phyloP scores from a whole-genome alignment of 30 jellyfish, hydroid and myxozoan genomes.

The Sanderia malayensis region DNA sequence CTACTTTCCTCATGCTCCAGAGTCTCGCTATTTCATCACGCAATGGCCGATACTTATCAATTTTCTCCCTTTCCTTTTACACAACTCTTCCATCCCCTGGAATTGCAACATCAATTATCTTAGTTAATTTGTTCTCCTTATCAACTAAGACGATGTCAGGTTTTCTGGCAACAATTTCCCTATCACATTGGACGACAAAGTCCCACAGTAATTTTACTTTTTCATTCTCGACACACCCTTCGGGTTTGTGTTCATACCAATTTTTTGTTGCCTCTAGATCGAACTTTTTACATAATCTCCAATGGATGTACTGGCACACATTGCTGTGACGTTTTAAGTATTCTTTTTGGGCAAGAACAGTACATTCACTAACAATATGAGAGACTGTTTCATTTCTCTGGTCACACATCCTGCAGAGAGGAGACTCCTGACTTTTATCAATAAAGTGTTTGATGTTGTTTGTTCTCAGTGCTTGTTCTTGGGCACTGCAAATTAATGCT shows the following conservation, averaged over 20 bases:
- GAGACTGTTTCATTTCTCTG: not conserved
- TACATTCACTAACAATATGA: constrained; percentile 11
- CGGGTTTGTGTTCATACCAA: constrained; percentile 44
- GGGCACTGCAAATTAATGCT: not conserved
- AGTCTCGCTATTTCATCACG: constrained; percentile 4
- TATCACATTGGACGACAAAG: not conserved
- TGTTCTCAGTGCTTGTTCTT: constrained; percentile 9
- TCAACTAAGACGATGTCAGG: not conserved
- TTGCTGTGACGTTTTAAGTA: not conserved
- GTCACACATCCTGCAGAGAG: constrained; percentile 14
- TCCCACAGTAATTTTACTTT: constrained; percentile 4
- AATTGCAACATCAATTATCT: not conserved
- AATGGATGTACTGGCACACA: not conserved
- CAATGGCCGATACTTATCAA: constrained; percentile 17
- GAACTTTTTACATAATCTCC: not conserved
- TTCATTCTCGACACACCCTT: constrained; percentile 16
- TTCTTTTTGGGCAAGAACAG: constrained; percentile 21
- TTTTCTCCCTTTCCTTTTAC: constrained; percentile 5
- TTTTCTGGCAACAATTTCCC: constrained; percentile 5
- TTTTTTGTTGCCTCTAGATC: constrained; percentile 13
- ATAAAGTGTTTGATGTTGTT: constrained; percentile 3
- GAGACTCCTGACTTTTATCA: constrained; percentile 7
- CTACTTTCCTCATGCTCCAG: constrained; percentile 4
- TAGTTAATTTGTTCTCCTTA: not conserved
- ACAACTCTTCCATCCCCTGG: not conserved